A percentile compares a stretch with the other conserved stretches of the same genome.
phyloP scores from a whole-genome alignment of 2,888 invertebrate species.

The Clivina fossor region DNA sequence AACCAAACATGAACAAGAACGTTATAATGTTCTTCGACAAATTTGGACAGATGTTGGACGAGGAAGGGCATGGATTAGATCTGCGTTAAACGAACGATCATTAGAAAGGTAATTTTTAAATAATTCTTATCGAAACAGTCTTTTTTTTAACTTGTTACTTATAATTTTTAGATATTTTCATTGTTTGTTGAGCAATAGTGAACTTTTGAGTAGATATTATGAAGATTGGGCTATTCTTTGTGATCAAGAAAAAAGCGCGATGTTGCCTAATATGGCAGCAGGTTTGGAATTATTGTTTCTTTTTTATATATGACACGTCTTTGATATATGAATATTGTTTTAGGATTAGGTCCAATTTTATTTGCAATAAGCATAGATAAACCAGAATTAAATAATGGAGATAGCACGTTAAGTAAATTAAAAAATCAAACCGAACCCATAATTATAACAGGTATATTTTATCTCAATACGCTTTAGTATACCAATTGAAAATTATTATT shows the following conservation, averaged over 20 bases:
- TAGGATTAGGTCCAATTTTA: constrained; percentile 83
- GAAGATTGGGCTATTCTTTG: constrained; percentile 84
- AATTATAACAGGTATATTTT: constrained; percentile 61
- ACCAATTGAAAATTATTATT: too few relatives aligned
- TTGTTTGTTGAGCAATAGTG: constrained; percentile 68
- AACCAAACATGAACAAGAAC: constrained; percentile 84
- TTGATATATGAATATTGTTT: too few relatives aligned
- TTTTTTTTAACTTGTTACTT: too few relatives aligned
- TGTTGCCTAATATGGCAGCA: constrained; percentile 83
- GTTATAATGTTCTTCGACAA: constrained; percentile 71
- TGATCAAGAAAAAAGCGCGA: constrained; percentile 75
- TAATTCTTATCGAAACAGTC: neutral
- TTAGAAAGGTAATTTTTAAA: constrained; percentile 64
- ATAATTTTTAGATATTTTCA: constrained; percentile 64
- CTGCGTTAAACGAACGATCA: constrained; percentile 88
- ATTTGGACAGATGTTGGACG: constrained; percentile 77
- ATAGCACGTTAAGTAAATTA: constrained; percentile 55
- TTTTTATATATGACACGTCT: neutral
- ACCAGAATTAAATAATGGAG: constrained; percentile 69
- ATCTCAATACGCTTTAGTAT: too few relatives aligned
- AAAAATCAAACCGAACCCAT: constrained; percentile 63
- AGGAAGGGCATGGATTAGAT: constrained; percentile 86
- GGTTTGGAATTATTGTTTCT: constrained; percentile 56
- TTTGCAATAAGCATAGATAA: constrained; percentile 93
- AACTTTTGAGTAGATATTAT: constrained; percentile 69